Evolutionary conservation across 2,113 vertebrate species (phyloP), one percentile per base, ranked within the genome.

Genomic region (Pomatostomus ruficeps): DNA sequence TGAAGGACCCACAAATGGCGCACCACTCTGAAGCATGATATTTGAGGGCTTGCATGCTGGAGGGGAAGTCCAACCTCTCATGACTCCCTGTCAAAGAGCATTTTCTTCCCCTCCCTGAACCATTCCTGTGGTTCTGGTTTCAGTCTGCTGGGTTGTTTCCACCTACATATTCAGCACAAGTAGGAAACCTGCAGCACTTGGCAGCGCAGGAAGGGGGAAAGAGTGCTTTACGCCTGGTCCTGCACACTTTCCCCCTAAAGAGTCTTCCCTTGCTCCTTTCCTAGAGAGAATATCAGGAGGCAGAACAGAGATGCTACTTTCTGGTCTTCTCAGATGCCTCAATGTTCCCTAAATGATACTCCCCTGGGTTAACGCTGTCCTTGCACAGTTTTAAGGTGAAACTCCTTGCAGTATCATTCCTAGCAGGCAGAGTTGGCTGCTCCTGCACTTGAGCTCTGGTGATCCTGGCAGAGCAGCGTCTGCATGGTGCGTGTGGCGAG

Each of bases 1-100:
- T 35, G 35, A 51, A 54, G 57, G 52, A 76, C 26, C 65, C 1
- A 0, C 15, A 51, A 25, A 22, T 42, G 31, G 5, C 0, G 0
- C 22, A 79, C 19, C 8, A 4, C 38, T 13, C 9, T 21, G 11
- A 63, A 85, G 19, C 8, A 6, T 16, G 1, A 0, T 7, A n/a
- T 67, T 63, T 58, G 55, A 67, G 9, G 43, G 33, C 16, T 67
- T 59, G 33, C 3, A 6, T 58, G 43, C 66, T 75, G 57, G 29
- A 49, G 20, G 12, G 35, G 13, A 71, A 42, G 52, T 75, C 35
- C 33, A 82, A 18, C 43, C 26, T 75, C 29, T 85, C 5, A 2
- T 46, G 17, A 23, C 18, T n/a, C 12, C 17, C 22, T 71, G 20
- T 54, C 46, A 70, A 19, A 22, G 35, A 67, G 9, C 17, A 14